Conservation (phyloP, 2,888 invertebrate genomes). For the Timema cristinae region DNA sequence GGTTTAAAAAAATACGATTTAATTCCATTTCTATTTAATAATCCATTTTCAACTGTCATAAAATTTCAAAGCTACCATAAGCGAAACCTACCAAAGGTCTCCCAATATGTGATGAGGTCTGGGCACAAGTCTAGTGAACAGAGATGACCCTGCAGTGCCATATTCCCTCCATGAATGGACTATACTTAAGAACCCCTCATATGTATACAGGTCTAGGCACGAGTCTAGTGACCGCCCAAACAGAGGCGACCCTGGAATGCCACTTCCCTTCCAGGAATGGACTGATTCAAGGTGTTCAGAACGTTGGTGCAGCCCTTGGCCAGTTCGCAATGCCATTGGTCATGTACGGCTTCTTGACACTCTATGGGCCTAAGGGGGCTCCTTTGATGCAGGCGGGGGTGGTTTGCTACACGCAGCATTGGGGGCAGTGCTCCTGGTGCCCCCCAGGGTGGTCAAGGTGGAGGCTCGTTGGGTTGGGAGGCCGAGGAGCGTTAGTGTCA, state of each 20-base stretch:
- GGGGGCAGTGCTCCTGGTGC: background rate
- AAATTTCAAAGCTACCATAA: too few relatives aligned
- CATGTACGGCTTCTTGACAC: slow-evolving; percentile 1
- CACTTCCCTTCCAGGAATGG: background rate
- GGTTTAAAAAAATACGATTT: too few relatives aligned
- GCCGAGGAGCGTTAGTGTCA: too few relatives aligned
- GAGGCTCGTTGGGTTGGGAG: too few relatives aligned
- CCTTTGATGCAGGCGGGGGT: slow-evolving; percentile 5
- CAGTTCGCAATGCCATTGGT: slow-evolving; percentile 3
- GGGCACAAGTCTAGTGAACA: background rate
- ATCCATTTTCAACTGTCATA: too few relatives aligned
- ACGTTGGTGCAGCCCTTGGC: slow-evolving; percentile 1
- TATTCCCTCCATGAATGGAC: background rate
- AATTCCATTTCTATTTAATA: too few relatives aligned
- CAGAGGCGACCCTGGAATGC: background rate
- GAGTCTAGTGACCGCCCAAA: background rate
- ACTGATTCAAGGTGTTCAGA: background rate
- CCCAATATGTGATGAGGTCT: background rate
- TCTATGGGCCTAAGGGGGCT: slow-evolving; percentile 4
- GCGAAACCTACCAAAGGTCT: too few relatives aligned
- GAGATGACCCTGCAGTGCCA: background rate
- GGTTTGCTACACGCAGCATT: background rate
- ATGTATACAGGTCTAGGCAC: background rate
- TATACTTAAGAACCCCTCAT: too few relatives aligned
- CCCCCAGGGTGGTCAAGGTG: too few relatives aligned